These are phyloP conservation scores for Sus cebifrons DNA, from an alignment of 2,797 vertebrate genomes.

Conservation along the genomic window DNA sequence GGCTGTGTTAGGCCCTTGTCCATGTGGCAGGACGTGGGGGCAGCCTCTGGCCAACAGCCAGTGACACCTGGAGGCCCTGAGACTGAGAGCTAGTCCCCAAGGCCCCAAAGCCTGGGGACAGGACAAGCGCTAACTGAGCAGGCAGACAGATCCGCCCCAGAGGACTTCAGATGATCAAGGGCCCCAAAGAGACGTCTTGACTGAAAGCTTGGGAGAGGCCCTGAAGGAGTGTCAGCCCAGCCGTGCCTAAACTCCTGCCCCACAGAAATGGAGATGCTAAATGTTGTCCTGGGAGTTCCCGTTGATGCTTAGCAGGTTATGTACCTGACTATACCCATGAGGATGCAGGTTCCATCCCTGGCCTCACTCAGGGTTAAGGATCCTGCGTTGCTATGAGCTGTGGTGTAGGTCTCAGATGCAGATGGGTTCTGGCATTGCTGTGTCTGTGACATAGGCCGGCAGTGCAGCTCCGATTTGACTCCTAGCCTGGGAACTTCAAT, in stretches of 20 bases:
- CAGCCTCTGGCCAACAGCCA: neutral
- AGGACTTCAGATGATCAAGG: neutral
- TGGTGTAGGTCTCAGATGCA: too few species aligned
- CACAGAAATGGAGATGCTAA: neutral
- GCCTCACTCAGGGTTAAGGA: too few species aligned
- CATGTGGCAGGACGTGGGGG: neutral
- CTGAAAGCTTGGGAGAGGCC: neutral
- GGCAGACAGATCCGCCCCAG: accelerated
- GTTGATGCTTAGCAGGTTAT: too few species aligned
- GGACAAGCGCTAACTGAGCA: neutral
- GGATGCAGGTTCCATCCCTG: too few species aligned
- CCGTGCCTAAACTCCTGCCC: accelerated
- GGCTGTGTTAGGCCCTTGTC: accelerated
- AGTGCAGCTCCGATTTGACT: too few species aligned
- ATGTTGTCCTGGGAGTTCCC: too few species aligned
- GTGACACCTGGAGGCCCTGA: neutral
- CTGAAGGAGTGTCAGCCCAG: neutral
- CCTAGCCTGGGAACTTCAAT: too few species aligned
- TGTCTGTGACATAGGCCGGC: too few species aligned
- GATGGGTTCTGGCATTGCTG: too few species aligned
- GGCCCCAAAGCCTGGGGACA: neutral
- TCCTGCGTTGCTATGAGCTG: too few species aligned
- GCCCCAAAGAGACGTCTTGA: accelerated
- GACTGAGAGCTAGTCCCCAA: neutral
- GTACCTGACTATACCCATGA: too few species aligned